Percentiles rank a stretch among this genome's conserved stretches.
Conservation (phyloP, 2,113 vertebrate genomes). For the Excalfactoria chinensis region DNA sequence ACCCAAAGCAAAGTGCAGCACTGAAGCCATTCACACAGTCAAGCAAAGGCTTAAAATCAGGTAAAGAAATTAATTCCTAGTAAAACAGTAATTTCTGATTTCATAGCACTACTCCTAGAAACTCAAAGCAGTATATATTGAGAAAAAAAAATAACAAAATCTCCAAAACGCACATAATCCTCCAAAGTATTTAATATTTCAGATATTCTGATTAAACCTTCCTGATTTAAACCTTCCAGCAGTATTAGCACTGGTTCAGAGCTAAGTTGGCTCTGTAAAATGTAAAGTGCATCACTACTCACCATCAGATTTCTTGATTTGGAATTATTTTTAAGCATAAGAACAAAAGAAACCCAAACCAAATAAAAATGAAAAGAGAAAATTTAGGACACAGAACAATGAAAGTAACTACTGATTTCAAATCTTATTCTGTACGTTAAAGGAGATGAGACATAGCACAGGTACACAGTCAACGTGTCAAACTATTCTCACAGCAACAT, state of each 20-base stretch:
- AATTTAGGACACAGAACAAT: not conserved
- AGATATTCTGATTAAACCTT: constrained; percentile 3
- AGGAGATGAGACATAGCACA: not conserved
- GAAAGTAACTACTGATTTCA: not conserved
- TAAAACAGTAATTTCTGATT: not conserved
- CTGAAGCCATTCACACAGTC: not conserved
- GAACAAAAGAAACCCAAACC: not conserved
- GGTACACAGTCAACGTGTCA: not conserved
- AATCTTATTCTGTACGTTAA: not conserved
- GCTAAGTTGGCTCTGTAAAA: not conserved
- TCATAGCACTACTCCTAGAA: not conserved
- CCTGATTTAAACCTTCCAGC: not conserved
- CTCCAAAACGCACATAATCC: not conserved
- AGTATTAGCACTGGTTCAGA: not conserved
- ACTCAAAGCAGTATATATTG: not conserved
- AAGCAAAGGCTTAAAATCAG: not conserved
- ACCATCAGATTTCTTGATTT: not conserved
- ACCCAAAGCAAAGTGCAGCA: not conserved
- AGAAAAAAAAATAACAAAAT: not conserved
- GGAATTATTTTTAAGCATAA: not conserved
- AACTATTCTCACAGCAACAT: not conserved
- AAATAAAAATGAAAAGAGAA: not conserved
- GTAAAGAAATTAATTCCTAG: not conserved
- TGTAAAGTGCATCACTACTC: not conserved
- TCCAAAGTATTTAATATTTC: not conserved